A percentile compares a stretch with the other conserved stretches of the same genome.
Conservation (phyloP, 2,113 vertebrate genomes). For the Leptobrachium ailaonicum region DNA sequence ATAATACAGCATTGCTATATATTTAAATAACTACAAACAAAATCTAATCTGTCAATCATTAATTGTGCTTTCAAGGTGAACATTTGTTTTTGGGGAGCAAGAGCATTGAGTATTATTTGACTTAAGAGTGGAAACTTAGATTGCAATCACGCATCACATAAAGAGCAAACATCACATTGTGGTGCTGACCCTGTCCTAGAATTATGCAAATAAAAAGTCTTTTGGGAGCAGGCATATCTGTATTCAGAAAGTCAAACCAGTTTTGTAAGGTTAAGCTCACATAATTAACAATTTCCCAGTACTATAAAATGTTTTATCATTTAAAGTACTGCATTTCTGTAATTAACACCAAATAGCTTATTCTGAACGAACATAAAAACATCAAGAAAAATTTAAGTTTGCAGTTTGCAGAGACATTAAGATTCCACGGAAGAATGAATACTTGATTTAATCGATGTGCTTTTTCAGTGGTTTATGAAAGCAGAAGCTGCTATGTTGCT, state of each 20-base stretch:
- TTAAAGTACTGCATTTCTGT: background rate
- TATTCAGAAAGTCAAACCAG: constrained; percentile 14
- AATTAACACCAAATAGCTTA: background rate
- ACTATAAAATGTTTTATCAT: background rate
- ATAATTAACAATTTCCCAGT: constrained; percentile 3
- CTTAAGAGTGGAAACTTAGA: no score
- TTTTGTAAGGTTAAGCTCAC: constrained; percentile 12
- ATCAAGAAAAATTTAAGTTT: background rate
- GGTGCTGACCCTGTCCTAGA: constrained; percentile 1
- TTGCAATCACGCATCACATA: background rate
- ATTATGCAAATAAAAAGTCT: constrained; percentile 19
- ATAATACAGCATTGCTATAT: background rate
- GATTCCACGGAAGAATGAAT: background rate
- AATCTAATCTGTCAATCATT: background rate
- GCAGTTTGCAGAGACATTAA: background rate
- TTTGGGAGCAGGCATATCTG: constrained; percentile 21
- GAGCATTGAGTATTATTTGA: no score
- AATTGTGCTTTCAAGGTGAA: constrained; percentile 1
- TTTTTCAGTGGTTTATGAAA: no score
- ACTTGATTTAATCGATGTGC: no score
- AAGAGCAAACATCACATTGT: constrained; percentile 17
- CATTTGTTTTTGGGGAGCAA: background rate
- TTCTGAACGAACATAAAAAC: background rate
- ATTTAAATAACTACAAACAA: background rate
- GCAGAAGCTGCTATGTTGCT: no score